Evolutionary conservation across 2,888 invertebrate genomes (phyloP).

Genomic region (Pegoplata infirma): DNA sequence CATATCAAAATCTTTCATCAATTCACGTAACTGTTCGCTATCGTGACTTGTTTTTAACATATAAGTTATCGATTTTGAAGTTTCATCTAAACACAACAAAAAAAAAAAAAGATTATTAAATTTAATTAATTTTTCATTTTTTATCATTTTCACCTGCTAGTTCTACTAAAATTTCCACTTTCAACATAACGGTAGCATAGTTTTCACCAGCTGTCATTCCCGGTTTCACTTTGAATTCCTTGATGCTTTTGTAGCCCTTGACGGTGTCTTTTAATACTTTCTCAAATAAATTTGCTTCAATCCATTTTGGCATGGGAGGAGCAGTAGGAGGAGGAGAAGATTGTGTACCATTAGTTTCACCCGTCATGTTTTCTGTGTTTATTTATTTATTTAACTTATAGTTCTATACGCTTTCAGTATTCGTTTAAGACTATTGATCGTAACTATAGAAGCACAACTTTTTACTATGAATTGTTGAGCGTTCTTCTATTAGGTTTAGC

Average conservation of each 20-base stretch:
- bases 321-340: too few relatives aligned
- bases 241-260: conserved; percentile 59
- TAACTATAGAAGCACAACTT: too few relatives aligned
- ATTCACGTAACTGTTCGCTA: conserved; percentile 48
- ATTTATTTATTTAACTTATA: background rate
- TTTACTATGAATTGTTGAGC: too few relatives aligned
- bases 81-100: conserved; percentile 32
- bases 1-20: conserved; percentile 53
- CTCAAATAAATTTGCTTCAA: conserved; percentile 65
- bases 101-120: background rate
- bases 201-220: conserved; percentile 72
- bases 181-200: conserved; percentile 71
- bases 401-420: background rate
- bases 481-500: too few relatives aligned
- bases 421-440: conserved; percentile 8
- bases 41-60: conserved; percentile 69
- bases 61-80: conserved; percentile 63
- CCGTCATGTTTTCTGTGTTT: background rate
- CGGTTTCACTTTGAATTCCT: conserved; percentile 63
- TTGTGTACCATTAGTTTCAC: background rate
- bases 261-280: conserved; percentile 60
- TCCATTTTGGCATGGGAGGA: conserved; percentile 65
- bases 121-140: background rate
- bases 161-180: conserved; percentile 68
- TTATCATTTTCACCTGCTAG: conserved; percentile 66